phyloP scores from a whole-genome alignment of 1,140 invertebrate species.

The Drepana arcuata region DNA sequence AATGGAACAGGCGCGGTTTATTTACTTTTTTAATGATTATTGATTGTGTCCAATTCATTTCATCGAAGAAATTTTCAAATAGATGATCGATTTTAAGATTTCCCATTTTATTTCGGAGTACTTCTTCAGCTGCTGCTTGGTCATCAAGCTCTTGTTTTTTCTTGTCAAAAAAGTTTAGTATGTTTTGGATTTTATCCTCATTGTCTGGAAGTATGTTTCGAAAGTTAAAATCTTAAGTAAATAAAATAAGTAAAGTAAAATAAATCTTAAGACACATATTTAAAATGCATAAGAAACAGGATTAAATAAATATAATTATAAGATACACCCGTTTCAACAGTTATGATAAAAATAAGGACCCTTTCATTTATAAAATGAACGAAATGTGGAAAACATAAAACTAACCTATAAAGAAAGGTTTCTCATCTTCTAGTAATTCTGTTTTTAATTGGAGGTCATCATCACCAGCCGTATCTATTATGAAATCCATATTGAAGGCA shows the following conservation, averaged over 20 bases:
- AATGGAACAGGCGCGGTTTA: constrained; percentile 35
- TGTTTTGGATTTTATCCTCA: constrained; percentile 31
- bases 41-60: constrained; percentile 44
- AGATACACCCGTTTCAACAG: no score
- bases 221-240: neutral
- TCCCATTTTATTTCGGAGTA: constrained; percentile 42
- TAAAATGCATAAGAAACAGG: constrained; percentile 1
- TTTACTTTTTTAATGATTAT: constrained; percentile 24
- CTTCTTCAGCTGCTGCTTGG: constrained; percentile 26
- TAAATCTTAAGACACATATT: neutral
- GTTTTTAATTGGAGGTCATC: constrained; percentile 36
- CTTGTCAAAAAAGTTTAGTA: constrained; percentile 42
- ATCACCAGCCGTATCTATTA: constrained; percentile 51
- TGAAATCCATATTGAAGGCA: constrained; percentile 41
- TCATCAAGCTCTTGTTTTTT: constrained; percentile 50
- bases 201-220: constrained; percentile 26
- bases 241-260: constrained; percentile 1
- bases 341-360: no score
- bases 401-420: constrained; percentile 51
- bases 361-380: no score
- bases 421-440: constrained; percentile 36
- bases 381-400: no score
- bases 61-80: constrained; percentile 51
- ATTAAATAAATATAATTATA: constrained; percentile 2
- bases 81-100: constrained; percentile 39